Percentiles rank a stretch among this genome's conserved stretches.
Conservation (phyloP, 2,888 invertebrate genomes). For the Eumerus sabulonum region DNA sequence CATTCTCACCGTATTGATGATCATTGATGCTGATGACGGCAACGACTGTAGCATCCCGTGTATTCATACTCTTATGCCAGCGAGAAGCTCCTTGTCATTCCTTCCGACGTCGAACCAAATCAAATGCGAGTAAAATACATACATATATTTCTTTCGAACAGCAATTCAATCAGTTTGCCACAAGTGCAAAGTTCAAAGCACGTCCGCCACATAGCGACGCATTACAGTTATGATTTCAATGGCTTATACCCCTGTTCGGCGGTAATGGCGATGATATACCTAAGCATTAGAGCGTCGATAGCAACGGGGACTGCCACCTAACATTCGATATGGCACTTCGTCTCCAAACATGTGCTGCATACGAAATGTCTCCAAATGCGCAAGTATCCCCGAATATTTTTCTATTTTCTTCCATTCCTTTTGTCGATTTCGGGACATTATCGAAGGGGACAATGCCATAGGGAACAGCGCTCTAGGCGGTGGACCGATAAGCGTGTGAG, state of each 20-base stretch:
- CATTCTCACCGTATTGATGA: slow-evolving; percentile 28
- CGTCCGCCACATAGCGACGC: slow-evolving; percentile 68
- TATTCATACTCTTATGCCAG: neutral
- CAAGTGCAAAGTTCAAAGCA: slow-evolving; percentile 68
- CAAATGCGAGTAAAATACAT: slow-evolving; percentile 65
- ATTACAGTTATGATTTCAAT: slow-evolving; percentile 68
- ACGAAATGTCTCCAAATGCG: slow-evolving; percentile 48
- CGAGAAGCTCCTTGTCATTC: slow-evolving; percentile 5
- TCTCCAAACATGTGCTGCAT: slow-evolving; percentile 60
- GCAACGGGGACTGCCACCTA: slow-evolving; percentile 60
- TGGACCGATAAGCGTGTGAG: slow-evolving; percentile 37
- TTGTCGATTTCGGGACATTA: slow-evolving; percentile 29
- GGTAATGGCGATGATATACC: slow-evolving; percentile 64
- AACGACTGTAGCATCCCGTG: slow-evolving; percentile 2
- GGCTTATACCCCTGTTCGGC: slow-evolving; percentile 65
- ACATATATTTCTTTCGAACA: slow-evolving; percentile 53
- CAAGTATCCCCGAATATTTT: slow-evolving; percentile 17
- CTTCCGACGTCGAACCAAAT: slow-evolving; percentile 59
- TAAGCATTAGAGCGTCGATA: slow-evolving; percentile 64
- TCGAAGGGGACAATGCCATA: slow-evolving; percentile 56
- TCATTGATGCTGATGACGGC: too few relatives aligned
- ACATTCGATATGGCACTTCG: slow-evolving; percentile 67
- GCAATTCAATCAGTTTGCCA: slow-evolving; percentile 68
- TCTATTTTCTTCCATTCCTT: slow-evolving; percentile 2
- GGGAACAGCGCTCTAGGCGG: slow-evolving; percentile 18